These are phyloP conservation scores for Antennarius maculatus DNA, from an alignment of 2,797 vertebrate genomes.

Conservation along the genomic window DNA sequence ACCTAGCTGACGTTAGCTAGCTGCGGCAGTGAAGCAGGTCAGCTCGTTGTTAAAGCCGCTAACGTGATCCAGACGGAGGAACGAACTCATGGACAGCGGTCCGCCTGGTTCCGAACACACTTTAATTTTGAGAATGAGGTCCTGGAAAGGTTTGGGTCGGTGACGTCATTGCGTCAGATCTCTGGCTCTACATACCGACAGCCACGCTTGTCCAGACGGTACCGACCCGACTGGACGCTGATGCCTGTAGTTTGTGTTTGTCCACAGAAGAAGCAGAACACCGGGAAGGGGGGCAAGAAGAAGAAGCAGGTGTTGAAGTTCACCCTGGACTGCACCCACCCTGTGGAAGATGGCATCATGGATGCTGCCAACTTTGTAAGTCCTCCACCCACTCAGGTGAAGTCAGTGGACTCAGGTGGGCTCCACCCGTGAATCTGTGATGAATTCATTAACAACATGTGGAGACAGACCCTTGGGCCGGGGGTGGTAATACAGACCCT, in stretches of 20 bases:
- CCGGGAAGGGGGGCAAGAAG: constrained; percentile 88
- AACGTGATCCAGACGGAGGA: neutral
- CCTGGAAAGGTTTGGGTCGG: neutral
- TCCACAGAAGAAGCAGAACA: constrained; percentile 58
- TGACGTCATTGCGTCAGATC: too few relatives aligned
- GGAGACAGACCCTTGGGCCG: too few relatives aligned
- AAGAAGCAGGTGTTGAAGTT: constrained; percentile 96
- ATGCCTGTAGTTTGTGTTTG: neutral
- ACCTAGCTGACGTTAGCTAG: neutral
- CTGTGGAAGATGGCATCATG: constrained; percentile 98
- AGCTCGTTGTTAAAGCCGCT: constrained; percentile 46
- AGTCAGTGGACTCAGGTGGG: too few relatives aligned
- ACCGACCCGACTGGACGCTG: too few relatives aligned
- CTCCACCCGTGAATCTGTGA: too few relatives aligned
- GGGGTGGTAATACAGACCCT: too few relatives aligned
- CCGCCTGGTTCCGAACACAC: too few relatives aligned
- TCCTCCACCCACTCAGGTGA: constrained; percentile 17
- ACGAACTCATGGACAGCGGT: too few relatives aligned
- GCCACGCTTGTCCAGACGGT: too few relatives aligned
- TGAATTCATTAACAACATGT: too few relatives aligned
- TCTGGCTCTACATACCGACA: too few relatives aligned
- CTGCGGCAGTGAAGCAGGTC: neutral
- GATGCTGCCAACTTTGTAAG: constrained; percentile 97
- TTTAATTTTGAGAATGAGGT: too few relatives aligned
- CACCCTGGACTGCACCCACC: constrained; percentile 95